Conservation (phyloP, 2,888 invertebrate genomes). For the Noctua janthe region DNA sequence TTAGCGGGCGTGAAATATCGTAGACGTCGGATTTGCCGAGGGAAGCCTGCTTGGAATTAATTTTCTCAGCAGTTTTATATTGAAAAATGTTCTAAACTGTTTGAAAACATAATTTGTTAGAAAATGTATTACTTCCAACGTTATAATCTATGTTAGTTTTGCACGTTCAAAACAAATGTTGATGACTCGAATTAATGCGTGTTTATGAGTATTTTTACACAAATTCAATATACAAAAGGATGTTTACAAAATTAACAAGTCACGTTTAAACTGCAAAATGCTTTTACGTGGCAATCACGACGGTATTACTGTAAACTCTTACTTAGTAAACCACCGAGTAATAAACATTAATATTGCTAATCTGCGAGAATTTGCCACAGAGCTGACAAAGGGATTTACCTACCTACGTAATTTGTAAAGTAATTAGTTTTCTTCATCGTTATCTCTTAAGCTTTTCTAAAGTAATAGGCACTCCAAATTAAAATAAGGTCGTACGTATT, state of each 20-base stretch:
- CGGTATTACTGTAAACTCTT: slow-evolving; percentile 51
- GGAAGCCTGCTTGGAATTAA: slow-evolving; percentile 70
- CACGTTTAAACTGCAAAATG: slow-evolving; percentile 43
- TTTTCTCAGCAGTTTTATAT: slow-evolving; percentile 72
- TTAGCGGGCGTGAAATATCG: slow-evolving; percentile 82
- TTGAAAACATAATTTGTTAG: slow-evolving; percentile 41
- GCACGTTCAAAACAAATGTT: slow-evolving; percentile 24
- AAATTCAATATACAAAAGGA: slow-evolving; percentile 40
- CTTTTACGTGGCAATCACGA: slow-evolving; percentile 56
- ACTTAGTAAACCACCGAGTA: slow-evolving; percentile 52
- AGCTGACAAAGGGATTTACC: slow-evolving; percentile 47
- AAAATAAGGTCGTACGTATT: slow-evolving; percentile 16
- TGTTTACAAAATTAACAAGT: slow-evolving; percentile 46
- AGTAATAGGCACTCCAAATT: slow-evolving; percentile 16
- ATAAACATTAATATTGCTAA: slow-evolving; percentile 62
- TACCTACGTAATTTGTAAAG: slow-evolving; percentile 30
- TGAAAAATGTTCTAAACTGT: slow-evolving; percentile 61
- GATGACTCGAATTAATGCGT: slow-evolving; percentile 20
- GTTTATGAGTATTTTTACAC: slow-evolving; percentile 32
- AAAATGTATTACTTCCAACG: slow-evolving; percentile 16
- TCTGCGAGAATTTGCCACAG: slow-evolving; percentile 39
- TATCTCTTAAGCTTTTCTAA: slow-evolving; percentile 33
- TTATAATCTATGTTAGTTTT: slow-evolving; percentile 17
- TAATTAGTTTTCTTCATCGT: slow-evolving; percentile 36
- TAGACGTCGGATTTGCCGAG: slow-evolving; percentile 75